Base-by-base conservation (phyloP, 1,140 invertebrate genomes). In the Stegodyphus dumicola region DNA sequence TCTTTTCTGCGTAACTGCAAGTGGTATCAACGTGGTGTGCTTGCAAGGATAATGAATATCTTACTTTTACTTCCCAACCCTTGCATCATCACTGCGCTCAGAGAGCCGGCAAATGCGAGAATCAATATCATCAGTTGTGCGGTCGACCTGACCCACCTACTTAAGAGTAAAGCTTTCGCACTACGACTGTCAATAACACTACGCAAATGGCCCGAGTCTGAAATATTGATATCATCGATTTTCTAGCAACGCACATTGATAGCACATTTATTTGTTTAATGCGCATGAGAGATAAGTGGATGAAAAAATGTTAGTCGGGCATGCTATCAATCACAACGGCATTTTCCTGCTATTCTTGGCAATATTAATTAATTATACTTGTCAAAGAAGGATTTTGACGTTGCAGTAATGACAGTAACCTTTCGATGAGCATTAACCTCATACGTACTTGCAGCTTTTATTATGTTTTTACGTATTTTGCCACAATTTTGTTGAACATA, bases 201-300 rank as follows among this genome's bases (percentile, higher is more conserved):
- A 65, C 77, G 70, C 71, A 83, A 83, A 83, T 81, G 78, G 78
- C 56, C 15, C 33, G 18, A 13, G 65, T 56, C 53, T 70, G 77
- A 79, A 79, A 79, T 70, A 79, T 81, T 81, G 78, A 81, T 81
- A 66, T n/a, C 51, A 83, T 83, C 60, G 80, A 83, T 83, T 83
- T 65, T 71, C 54, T 73, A 48, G 33, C 75, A 67, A 53, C 52
- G 48, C n/a, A 49, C 67, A 80, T 75, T 74, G 56, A 75, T 75
- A 67, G 51, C 18, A 54, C 80, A 75, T 74, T 83, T 75, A 83
- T 83, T 83, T 83, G 80, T 51, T 75, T 73, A 83, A 75, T 75
- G 60, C 51, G 48, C 70, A 6, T n/a, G 51, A 64, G 51, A 83
- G 78, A 81, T 73, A 81, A 81, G 52, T 83, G 17, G 60, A 11